Percentiles rank a stretch among this genome's conserved stretches.
phyloP scores from a whole-genome alignment of 2,888 invertebrate species.

The Caenorhabditis japonica region DNA sequence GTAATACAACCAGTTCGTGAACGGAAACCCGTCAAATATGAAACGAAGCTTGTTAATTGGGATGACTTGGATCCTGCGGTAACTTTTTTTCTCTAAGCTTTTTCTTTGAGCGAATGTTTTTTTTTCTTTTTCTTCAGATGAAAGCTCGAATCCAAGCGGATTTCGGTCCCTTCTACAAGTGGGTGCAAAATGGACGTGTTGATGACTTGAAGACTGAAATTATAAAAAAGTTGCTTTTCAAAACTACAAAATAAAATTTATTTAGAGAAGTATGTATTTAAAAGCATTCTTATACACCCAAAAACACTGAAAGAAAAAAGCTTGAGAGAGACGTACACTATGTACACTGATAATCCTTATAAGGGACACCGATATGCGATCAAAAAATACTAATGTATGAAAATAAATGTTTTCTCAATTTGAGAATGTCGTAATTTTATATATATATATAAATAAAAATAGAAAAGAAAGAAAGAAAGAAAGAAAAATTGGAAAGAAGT shows the following conservation, averaged over 20 bases:
- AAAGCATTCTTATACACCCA: constrained; percentile 29
- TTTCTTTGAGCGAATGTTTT: neutral
- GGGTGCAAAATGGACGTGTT: constrained; percentile 56
- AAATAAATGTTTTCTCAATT: constrained; percentile 21
- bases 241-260: constrained; percentile 30
- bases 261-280: constrained; percentile 10
- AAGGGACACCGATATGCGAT: constrained; percentile 40
- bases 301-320: constrained; percentile 19
- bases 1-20: constrained; percentile 47
- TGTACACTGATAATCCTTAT: constrained; percentile 35
- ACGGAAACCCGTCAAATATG: constrained; percentile 10
- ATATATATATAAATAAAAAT: too few species aligned
- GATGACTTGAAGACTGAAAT: constrained; percentile 55
- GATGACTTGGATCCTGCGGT: constrained; percentile 42
- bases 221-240: constrained; percentile 51
- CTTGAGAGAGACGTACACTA: constrained; percentile 18
- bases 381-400: neutral
- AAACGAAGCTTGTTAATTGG: constrained; percentile 23
- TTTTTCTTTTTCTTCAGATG: constrained; percentile 31
- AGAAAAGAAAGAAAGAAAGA: neutral
- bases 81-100: neutral
- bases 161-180: constrained; percentile 58
- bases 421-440: constrained; percentile 19
- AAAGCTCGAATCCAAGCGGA: constrained; percentile 46
- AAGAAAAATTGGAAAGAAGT: constrained; percentile 21